Evolutionary conservation across 64 coral and sea anemone species (phyloP), one percentile per base, ranked within the genome.

Genomic region (Platygyra sinensis): DNA sequence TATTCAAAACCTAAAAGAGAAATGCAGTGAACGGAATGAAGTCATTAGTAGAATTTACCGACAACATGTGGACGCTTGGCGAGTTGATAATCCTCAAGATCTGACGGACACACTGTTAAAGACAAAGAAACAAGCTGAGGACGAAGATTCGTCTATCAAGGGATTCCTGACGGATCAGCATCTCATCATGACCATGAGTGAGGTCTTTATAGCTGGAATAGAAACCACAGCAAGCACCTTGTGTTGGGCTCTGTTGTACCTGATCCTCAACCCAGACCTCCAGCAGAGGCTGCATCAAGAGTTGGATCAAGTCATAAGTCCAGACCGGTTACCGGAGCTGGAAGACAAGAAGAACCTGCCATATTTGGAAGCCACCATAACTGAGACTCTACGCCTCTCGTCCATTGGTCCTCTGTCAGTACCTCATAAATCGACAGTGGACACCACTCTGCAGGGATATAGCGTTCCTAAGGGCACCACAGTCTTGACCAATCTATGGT

Each of bases 181-280:
- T 28, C 72, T 92, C n/a, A 55, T 87, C 18, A 31, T 92, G 60
- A 87, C 90, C 9, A 92, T 92, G 85, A 10, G 39, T 3, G 90
- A 92, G 36, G 57, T 77, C 0, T 87, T 92, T 54, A 33, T 30
- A 29, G 90, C 85, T 13, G 54, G 54, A 12, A 10, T 16, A 12
- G 54, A 57, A 76, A 92, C 90, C n/a, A 87, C 90, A 2, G 76
- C 60, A 16, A 79, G 82, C 30, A 78, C 90, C 27, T 16, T 87
- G 36, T 75, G 61, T 38, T 92, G 90, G 90, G 49, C 18, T 30
- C 7, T 60, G 27, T 20, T 64, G 13, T 57, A 57, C 54, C 54
- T 57, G 54, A 57, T 57, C 10, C 54, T 15, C 15, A 14, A 57
- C 54, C 54, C 54, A 57, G 12, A 14, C 8, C 11, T 57, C 54